Evolutionary conservation across 1,140 invertebrate genomes (phyloP).

Genomic region (Mactra quadrangularis): DNA sequence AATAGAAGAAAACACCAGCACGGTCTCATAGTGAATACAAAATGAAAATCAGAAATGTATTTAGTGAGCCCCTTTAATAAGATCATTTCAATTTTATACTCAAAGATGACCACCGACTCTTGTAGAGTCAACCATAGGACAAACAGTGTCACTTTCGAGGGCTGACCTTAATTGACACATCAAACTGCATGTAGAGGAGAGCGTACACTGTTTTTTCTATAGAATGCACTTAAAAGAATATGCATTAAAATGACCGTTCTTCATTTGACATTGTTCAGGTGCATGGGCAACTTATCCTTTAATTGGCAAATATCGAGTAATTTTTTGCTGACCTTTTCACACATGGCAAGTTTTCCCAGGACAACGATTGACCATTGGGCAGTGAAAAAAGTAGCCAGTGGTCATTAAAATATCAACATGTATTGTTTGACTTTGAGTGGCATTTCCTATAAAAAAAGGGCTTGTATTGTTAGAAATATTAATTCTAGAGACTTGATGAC

Average conservation of each 20-base stretch:
- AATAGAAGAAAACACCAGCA: too few relatives aligned
- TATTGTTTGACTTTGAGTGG: conserved; percentile 51
- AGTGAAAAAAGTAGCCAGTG: conserved; percentile 45
- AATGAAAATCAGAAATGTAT: too few relatives aligned
- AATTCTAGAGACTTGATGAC: conserved; percentile 36
- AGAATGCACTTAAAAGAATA: conserved; percentile 25
- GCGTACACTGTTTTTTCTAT: not conserved
- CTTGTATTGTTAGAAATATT: conserved; percentile 39
- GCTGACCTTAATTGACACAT: conserved; percentile 57
- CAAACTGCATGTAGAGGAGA: conserved; percentile 30
- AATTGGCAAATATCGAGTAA: conserved; percentile 24
- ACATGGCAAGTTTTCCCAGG: conserved; percentile 44
- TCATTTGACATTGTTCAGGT: conserved; percentile 47
- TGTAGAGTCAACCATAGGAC: conserved; percentile 24
- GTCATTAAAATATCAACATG: conserved; percentile 62
- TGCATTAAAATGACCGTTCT: conserved; percentile 41
- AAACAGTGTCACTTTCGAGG: conserved; percentile 41
- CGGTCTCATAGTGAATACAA: too few relatives aligned
- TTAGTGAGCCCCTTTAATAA: too few relatives aligned
- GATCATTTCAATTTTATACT: conserved; percentile 12
- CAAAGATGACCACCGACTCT: not conserved
- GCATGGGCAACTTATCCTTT: conserved; percentile 39
- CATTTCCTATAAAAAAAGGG: conserved; percentile 50
- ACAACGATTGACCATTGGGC: conserved; percentile 49
- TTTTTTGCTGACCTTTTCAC: conserved; percentile 53